A percentile compares a stretch with the other conserved stretches of the same genome.
These are phyloP conservation scores for Drosophila mimica DNA, from an alignment of 2,888 invertebrate genomes.

Conservation along the genomic window DNA sequence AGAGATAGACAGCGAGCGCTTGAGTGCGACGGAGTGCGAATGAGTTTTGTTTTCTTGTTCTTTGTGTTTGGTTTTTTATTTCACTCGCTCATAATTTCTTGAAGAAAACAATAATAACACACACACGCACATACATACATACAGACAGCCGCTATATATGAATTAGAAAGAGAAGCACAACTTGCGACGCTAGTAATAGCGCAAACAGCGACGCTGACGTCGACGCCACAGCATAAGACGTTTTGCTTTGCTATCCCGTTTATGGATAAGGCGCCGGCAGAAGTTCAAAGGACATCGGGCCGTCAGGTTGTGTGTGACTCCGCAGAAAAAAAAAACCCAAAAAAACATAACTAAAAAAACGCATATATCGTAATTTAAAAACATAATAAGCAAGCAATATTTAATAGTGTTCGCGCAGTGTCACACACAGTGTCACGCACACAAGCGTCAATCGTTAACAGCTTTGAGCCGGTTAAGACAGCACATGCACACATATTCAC, in stretches of 20 bases:
- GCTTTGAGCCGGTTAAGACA: background rate
- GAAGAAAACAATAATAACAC: slow-evolving; percentile 71
- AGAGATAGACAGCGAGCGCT: slow-evolving; percentile 29
- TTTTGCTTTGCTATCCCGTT: slow-evolving; percentile 77
- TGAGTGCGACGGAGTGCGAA: background rate
- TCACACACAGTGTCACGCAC: background rate
- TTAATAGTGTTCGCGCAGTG: slow-evolving; percentile 16
- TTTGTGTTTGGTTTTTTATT: slow-evolving; percentile 41
- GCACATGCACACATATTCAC: background rate
- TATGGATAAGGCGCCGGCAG: slow-evolving; percentile 81
- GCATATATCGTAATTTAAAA: background rate
- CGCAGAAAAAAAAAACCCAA: slow-evolving; percentile 21
- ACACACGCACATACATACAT: slow-evolving; percentile 24
- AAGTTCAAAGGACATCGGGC: slow-evolving; percentile 84
- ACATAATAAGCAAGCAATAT: background rate
- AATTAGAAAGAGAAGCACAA: slow-evolving; percentile 65
- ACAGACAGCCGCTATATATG: slow-evolving; percentile 2
- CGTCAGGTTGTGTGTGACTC: slow-evolving; percentile 79
- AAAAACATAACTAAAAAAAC: background rate
- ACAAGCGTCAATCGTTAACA: background rate
- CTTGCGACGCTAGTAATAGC: slow-evolving; percentile 49
- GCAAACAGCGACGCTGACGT: slow-evolving; percentile 48
- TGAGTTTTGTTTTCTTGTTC: slow-evolving; percentile 40
- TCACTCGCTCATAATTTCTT: slow-evolving; percentile 76
- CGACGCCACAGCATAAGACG: slow-evolving; percentile 63